A percentile compares a stretch with the other conserved stretches of the same genome.
These are phyloP conservation scores for Lasioglossum oenotherae DNA, from an alignment of 2,888 invertebrate species.

Conservation along the genomic window DNA sequence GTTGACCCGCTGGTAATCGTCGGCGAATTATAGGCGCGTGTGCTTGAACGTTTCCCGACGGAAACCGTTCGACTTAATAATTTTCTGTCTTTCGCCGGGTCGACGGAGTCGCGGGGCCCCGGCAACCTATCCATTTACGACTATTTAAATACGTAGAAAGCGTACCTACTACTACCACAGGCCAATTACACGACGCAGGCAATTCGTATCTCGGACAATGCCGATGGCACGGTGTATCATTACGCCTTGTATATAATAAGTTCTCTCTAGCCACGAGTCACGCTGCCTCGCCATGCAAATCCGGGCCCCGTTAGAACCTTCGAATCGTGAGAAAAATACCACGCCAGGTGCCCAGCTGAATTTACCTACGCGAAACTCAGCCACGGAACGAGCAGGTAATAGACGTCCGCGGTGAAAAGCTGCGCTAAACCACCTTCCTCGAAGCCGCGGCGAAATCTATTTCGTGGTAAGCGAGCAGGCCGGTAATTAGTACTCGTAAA, in stretches of 20 bases:
- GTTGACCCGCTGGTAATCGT: slow-evolving; percentile 9
- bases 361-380: slow-evolving; percentile 14
- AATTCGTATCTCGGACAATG: slow-evolving; percentile 39
- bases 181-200: slow-evolving; percentile 33
- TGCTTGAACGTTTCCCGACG: slow-evolving; percentile 26
- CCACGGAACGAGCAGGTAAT: slow-evolving; percentile 21
- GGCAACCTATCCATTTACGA: slow-evolving; percentile 42
- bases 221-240: slow-evolving; percentile 30
- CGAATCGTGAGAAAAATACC: slow-evolving; percentile 44
- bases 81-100: slow-evolving; percentile 3
- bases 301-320: slow-evolving; percentile 30
- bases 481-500: slow-evolving; percentile 67
- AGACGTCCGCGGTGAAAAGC: slow-evolving; percentile 17
- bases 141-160: slow-evolving; percentile 44
- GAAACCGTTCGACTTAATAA: slow-evolving; percentile 26
- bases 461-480: slow-evolving; percentile 42
- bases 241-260: slow-evolving; percentile 32
- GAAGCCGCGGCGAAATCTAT: slow-evolving; percentile 45
- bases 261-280: slow-evolving; percentile 29
- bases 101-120: background rate
- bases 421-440: slow-evolving; percentile 26
- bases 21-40: slow-evolving; percentile 14
- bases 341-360: background rate
- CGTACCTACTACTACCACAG: background rate
- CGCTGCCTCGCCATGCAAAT: slow-evolving; percentile 43